phyloP scores from a whole-genome alignment of 2,113 vertebrate species.

The Myrmecobius fasciatus region DNA sequence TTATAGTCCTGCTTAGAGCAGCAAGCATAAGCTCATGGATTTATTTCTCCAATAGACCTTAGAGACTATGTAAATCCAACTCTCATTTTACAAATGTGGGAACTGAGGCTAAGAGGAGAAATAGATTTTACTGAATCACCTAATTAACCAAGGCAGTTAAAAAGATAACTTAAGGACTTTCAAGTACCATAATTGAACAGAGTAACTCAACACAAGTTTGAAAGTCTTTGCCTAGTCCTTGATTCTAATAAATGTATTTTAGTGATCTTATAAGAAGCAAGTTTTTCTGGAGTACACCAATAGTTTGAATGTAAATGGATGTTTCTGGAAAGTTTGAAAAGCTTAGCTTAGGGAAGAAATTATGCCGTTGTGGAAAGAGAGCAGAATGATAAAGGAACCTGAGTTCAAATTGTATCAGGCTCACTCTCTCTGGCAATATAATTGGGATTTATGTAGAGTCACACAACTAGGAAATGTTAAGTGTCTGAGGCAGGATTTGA shows the following conservation, averaged over 20 bases:
- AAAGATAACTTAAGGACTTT: background rate
- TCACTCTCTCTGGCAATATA: no score
- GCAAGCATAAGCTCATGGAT: background rate
- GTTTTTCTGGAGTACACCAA: background rate
- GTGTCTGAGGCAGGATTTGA: no score
- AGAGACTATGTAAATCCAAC: background rate
- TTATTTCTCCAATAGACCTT: background rate
- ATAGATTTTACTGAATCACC: background rate
- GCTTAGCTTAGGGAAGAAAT: background rate
- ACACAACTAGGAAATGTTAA: no score
- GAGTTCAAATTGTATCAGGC: background rate
- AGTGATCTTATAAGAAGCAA: background rate
- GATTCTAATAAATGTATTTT: background rate
- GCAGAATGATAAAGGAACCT: background rate
- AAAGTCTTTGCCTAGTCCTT: background rate
- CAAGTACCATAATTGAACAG: background rate
- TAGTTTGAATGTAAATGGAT: background rate
- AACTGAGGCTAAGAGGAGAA: background rate
- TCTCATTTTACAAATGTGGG: background rate
- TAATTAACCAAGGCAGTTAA: background rate
- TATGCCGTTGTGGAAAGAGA: background rate
- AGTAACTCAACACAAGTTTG: background rate
- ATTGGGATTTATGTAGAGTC: no score
- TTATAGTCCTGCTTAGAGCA: background rate
- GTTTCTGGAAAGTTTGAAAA: background rate